Evolutionary conservation across 2,888 invertebrate genomes (phyloP).

Genomic region (Sinodicranocentrus sp.): DNA sequence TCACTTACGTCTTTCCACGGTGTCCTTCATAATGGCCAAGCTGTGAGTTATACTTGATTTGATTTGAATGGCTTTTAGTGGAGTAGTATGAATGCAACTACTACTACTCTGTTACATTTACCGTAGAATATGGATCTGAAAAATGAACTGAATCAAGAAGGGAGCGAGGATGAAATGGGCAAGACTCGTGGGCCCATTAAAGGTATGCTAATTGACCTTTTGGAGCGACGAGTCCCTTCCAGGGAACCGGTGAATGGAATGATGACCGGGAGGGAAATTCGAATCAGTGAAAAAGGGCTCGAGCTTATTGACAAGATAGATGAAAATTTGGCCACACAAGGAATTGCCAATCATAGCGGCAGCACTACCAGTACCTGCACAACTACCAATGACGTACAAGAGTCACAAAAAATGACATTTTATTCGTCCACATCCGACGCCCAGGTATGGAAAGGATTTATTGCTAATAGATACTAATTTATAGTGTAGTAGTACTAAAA

Average conservation of each 20-base stretch:
- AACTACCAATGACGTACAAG: conserved; percentile 55
- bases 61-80: no score
- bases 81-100: neutral
- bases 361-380: conserved; percentile 55
- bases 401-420: conserved; percentile 73
- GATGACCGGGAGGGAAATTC: conserved; percentile 80
- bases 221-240: conserved; percentile 86
- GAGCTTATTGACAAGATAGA: conserved; percentile 81
- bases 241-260: conserved; percentile 83
- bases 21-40: conserved; percentile 81
- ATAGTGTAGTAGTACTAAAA: neutral
- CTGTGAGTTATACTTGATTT: conserved; percentile 34
- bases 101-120: neutral
- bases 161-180: conserved; percentile 78
- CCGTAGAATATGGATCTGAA: conserved; percentile 59
- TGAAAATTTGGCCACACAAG: conserved; percentile 34
- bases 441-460: conserved; percentile 55
- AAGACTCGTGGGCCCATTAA: conserved; percentile 73
- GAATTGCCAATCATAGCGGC: conserved; percentile 59
- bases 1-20: conserved; percentile 82
- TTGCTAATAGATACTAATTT: neutral
- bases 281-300: conserved; percentile 82
- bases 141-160: conserved; percentile 47
- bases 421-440: conserved; percentile 71
- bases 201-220: conserved; percentile 87